These are phyloP conservation scores for Cepaea hortensis DNA, from an alignment of 2,888 invertebrate species.

Conservation along the genomic window DNA sequence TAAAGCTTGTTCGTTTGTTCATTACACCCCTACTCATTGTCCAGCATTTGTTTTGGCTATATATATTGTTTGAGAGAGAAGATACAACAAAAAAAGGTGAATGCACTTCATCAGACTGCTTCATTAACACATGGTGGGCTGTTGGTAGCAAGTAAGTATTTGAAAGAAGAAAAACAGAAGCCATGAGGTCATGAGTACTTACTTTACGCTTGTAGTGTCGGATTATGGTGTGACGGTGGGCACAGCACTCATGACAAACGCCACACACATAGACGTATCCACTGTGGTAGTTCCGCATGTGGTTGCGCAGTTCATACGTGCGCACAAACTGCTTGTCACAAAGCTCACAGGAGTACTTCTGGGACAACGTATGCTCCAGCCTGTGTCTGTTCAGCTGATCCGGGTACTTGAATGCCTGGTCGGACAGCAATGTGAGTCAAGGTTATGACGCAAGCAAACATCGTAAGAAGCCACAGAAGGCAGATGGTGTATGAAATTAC, in stretches of 20 bases:
- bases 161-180: too few species aligned
- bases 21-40: too few species aligned
- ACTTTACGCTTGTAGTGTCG: slow-evolving; percentile 71
- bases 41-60: too few species aligned
- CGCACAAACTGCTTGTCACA: slow-evolving; percentile 76
- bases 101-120: too few species aligned
- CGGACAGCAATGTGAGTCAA: neutral
- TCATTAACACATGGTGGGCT: too few species aligned
- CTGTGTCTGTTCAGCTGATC: slow-evolving; percentile 77
- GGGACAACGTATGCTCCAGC: slow-evolving; percentile 74
- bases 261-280: slow-evolving; percentile 74
- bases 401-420: slow-evolving; percentile 76
- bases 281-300: slow-evolving; percentile 72
- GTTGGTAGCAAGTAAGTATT: too few species aligned
- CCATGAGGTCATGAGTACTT: slow-evolving; percentile 47
- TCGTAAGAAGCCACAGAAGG: too few species aligned
- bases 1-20: too few species aligned
- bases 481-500: too few species aligned
- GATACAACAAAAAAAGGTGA: too few species aligned
- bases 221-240: slow-evolving; percentile 70
- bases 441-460: too few species aligned
- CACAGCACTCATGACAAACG: slow-evolving; percentile 72
- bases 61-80: too few species aligned
- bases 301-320: slow-evolving; percentile 72
- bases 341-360: slow-evolving; percentile 72